Evolutionary conservation across 2,797 vertebrate genomes (phyloP).

Genomic region (Megalops cyprinoides): DNA sequence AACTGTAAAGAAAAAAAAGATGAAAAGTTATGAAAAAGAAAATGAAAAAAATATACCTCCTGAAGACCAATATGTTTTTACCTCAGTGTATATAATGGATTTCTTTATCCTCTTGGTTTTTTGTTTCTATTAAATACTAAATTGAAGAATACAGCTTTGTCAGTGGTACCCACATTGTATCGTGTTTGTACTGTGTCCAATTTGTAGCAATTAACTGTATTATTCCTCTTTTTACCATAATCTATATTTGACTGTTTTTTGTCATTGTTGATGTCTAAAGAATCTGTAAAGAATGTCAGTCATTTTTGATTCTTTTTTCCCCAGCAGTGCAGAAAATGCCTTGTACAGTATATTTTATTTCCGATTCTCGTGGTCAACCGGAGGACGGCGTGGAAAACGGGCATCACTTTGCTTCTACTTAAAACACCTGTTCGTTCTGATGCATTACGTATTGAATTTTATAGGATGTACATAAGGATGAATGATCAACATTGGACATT

Average conservation of each 20-base stretch:
- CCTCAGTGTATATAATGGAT: constrained; percentile 78
- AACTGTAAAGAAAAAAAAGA: constrained; percentile 23
- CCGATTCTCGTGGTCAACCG: constrained; percentile 20
- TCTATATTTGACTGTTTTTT: constrained; percentile 66
- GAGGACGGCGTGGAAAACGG: constrained; percentile 59
- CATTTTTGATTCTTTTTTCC: constrained; percentile 37
- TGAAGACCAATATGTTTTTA: constrained; percentile 84
- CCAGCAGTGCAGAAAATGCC: constrained; percentile 64
- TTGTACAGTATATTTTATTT: constrained; percentile 54
- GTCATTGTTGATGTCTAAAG: constrained; percentile 61
- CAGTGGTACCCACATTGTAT: constrained; percentile 66
- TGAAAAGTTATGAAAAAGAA: background rate
- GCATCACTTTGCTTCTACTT: constrained; percentile 47
- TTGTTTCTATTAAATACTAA: constrained; percentile 64
- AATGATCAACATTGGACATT: constrained; percentile 24
- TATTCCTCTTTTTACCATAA: constrained; percentile 46
- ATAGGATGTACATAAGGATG: constrained; percentile 64
- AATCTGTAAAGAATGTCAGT: constrained; percentile 61
- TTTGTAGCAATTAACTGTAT: constrained; percentile 60
- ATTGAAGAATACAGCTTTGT: constrained; percentile 53
- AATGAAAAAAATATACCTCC: constrained; percentile 70
- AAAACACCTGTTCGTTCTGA: constrained; percentile 57
- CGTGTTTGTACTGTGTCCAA: constrained; percentile 60
- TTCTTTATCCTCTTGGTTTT: constrained; percentile 65
- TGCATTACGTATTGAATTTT: constrained; percentile 72